phyloP scores from a whole-genome alignment of 1,140 invertebrate species.

The Cardiocondyla obscurior region DNA sequence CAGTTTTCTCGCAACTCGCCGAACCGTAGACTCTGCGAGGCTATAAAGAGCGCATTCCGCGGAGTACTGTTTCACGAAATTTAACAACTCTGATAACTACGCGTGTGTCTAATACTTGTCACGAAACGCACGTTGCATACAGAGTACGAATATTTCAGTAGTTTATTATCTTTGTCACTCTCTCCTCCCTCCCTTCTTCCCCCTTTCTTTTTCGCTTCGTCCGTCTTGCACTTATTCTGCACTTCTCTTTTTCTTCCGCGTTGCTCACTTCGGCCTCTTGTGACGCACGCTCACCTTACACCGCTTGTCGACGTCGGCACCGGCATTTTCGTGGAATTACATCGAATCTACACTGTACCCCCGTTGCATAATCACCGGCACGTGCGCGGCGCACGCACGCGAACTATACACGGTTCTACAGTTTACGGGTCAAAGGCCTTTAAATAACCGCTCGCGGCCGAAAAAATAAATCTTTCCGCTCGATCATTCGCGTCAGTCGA shows the following conservation, averaged over 20 bases:
- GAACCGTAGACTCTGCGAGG: background rate
- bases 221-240: background rate
- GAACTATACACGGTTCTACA: background rate
- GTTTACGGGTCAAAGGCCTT: conserved; percentile 39
- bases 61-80: background rate
- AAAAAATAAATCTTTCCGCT: background rate
- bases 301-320: conserved; percentile 40
- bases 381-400: conserved; percentile 40
- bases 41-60: background rate
- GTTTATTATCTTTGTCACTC: conserved; percentile 24
- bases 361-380: conserved; percentile 48
- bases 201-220: background rate
- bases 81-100: conserved; percentile 58
- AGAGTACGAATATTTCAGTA: conserved; percentile 63
- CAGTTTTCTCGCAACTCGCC: background rate
- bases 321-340: conserved; percentile 43
- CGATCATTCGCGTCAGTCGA: background rate
- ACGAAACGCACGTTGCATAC: conserved; percentile 14
- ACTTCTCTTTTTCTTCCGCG: conserved; percentile 27
- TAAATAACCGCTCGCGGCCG: conserved; percentile 28
- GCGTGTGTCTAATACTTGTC: conserved; percentile 27
- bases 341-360: conserved; percentile 50
- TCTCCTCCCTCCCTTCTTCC: background rate
- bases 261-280: conserved; percentile 36
- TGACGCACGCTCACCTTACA: conserved; percentile 52